Conservation (phyloP, 53 echinoderm and acorn worm species). For the Temnopleurus reevesii region DNA sequence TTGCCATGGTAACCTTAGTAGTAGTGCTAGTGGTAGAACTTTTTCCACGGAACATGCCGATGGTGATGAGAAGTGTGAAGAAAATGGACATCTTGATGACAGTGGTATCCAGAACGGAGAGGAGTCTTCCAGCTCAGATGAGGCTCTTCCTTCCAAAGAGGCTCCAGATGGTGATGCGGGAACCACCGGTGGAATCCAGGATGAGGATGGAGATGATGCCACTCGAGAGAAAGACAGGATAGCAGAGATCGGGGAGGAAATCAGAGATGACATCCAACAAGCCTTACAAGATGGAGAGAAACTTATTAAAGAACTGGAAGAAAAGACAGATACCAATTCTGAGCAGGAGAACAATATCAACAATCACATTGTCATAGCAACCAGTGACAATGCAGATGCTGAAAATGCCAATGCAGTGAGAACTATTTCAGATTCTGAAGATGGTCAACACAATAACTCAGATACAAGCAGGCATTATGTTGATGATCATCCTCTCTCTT, state of each 20-base stretch:
- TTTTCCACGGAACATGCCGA: background rate
- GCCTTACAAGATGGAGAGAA: constrained; percentile 64
- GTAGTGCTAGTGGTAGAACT: background rate
- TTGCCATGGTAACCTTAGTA: background rate
- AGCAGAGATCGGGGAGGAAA: constrained; percentile 57
- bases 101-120: constrained; percentile 38
- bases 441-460: background rate
- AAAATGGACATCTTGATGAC: constrained; percentile 27
- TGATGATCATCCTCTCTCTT: background rate
- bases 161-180: background rate
- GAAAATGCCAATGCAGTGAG: background rate
- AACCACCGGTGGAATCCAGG: background rate
- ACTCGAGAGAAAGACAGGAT: constrained; percentile 53
- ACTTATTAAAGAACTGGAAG: constrained; percentile 5
- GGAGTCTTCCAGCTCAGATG: background rate
- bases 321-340: background rate
- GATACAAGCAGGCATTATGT: background rate
- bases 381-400: background rate
- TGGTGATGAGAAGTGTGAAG: background rate
- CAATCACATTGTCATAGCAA: background rate
- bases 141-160: background rate
- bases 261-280: constrained; percentile 62
- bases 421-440: background rate
- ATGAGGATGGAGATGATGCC: constrained; percentile 18
- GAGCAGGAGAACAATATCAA: background rate